Percentiles rank a stretch among this genome's conserved stretches.
Evolutionary conservation across 64 coral and sea anemone genomes (phyloP).

Genomic region (Stichodactyla mertensii): DNA sequence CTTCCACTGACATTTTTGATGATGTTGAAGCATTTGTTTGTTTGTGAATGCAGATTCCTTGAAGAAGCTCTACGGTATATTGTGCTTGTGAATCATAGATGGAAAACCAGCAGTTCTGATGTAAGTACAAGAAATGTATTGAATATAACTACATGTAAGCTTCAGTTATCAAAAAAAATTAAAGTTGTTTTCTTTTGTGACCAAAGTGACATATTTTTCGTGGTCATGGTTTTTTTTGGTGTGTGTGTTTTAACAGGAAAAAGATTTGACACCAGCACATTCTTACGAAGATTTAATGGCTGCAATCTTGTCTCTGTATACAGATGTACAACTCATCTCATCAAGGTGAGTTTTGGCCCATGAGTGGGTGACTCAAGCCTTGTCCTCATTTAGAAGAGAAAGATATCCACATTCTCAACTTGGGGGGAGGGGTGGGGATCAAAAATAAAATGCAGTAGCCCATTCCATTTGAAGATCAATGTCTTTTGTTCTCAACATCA

Average conservation of each 20-base stretch:
- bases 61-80: not conserved
- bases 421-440: too few species aligned
- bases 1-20: too few species aligned
- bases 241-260: not conserved
- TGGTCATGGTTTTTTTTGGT: not conserved
- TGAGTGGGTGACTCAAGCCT: too few species aligned
- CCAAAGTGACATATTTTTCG: too few species aligned
- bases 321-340: not conserved
- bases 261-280: not conserved
- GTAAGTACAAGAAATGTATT: too few species aligned
- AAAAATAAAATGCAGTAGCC: too few species aligned
- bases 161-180: too few species aligned
- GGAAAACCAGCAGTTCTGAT: not conserved
- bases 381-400: too few species aligned
- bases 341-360: not conserved
- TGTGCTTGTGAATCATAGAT: slow-evolving; percentile 2
- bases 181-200: too few species aligned
- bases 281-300: slow-evolving; percentile 20
- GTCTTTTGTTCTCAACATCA: not conserved
- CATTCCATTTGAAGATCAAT: not conserved
- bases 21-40: too few species aligned
- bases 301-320: slow-evolving; percentile 18
- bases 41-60: not conserved
- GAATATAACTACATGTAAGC: too few species aligned
- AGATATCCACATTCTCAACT: too few species aligned